phyloP scores from a whole-genome alignment of 1,140 invertebrate genomes.

The Cotesia chilonis region DNA sequence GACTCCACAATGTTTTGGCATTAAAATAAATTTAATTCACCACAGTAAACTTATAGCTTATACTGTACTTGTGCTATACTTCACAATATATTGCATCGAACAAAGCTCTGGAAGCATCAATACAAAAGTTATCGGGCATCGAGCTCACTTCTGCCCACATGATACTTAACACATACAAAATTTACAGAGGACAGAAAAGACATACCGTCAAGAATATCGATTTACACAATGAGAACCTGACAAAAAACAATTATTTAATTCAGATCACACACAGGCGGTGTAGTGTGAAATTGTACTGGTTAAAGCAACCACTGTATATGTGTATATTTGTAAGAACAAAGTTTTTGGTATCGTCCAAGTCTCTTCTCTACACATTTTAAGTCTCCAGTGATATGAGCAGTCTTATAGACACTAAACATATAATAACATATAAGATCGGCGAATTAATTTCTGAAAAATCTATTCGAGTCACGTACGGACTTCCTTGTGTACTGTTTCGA shows the following conservation, averaged over 20 bases:
- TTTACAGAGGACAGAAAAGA: neutral
- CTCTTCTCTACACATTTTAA: too few species aligned
- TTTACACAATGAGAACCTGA: neutral
- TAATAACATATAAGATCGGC: constrained; percentile 9
- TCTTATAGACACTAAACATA: too few species aligned
- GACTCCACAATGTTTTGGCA: neutral
- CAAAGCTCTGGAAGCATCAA: neutral
- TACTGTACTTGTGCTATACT: too few species aligned
- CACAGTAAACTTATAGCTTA: too few species aligned
- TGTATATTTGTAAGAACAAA: neutral
- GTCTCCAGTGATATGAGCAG: too few species aligned
- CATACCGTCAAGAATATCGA: neutral
- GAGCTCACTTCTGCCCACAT: too few species aligned
- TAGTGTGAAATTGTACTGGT: constrained; percentile 25
- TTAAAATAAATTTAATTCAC: constrained; percentile 12
- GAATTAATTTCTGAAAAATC: neutral
- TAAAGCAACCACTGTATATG: neutral
- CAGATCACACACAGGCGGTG: constrained; percentile 15
- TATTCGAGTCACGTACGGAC: constrained; percentile 18
- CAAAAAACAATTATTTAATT: constrained; percentile 9
- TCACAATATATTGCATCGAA: neutral
- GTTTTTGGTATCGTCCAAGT: too few species aligned
- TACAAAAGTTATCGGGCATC: neutral
- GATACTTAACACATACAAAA: too few species aligned
- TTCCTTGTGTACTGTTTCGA: constrained; percentile 13